Evolutionary conservation across 2,113 vertebrate genomes (phyloP).

Genomic region (Psettodes erumei): DNA sequence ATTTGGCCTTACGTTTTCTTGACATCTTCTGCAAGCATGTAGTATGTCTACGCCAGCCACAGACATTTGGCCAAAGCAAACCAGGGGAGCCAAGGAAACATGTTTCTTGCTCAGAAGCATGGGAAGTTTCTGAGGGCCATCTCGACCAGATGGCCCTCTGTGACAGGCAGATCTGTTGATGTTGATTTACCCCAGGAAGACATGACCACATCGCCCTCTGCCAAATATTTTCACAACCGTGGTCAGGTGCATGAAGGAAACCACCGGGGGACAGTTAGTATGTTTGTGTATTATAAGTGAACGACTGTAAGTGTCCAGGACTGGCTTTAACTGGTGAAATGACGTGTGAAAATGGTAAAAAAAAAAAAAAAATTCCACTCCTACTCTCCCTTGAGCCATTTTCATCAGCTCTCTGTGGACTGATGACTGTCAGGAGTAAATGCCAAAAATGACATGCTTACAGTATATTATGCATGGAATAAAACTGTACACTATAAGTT

Average conservation of each 20-base stretch:
- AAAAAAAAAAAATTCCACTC: conserved; percentile 11
- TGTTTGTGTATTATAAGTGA: conserved; percentile 33
- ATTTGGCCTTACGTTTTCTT: background rate
- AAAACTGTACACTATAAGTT: background rate
- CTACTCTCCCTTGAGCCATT: conserved; percentile 8
- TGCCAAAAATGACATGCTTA: conserved; percentile 1
- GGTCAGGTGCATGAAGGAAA: conserved; percentile 63
- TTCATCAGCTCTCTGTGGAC: conserved; percentile 11
- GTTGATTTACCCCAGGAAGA: conserved; percentile 72
- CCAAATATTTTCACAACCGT: conserved; percentile 72
- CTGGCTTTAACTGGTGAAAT: conserved; percentile 26
- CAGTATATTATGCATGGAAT: background rate
- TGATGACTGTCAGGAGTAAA: conserved; percentile 32
- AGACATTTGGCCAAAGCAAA: background rate
- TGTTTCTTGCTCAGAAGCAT: background rate
- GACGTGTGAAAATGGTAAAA: conserved; percentile 30
- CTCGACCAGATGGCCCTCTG: conserved; percentile 26
- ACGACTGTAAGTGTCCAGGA: conserved; percentile 10
- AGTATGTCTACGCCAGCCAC: background rate
- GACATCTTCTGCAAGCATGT: background rate
- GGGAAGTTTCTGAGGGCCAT: no score
- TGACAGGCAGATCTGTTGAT: conserved; percentile 65
- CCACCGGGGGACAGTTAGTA: conserved; percentile 36
- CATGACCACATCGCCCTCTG: conserved; percentile 66
- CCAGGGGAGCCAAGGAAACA: conserved; percentile 1